A percentile compares a stretch with the other conserved stretches of the same genome.
These are phyloP conservation scores for Sebastes diaconus DNA, from an alignment of 2,797 vertebrate species.

Conservation along the genomic window DNA sequence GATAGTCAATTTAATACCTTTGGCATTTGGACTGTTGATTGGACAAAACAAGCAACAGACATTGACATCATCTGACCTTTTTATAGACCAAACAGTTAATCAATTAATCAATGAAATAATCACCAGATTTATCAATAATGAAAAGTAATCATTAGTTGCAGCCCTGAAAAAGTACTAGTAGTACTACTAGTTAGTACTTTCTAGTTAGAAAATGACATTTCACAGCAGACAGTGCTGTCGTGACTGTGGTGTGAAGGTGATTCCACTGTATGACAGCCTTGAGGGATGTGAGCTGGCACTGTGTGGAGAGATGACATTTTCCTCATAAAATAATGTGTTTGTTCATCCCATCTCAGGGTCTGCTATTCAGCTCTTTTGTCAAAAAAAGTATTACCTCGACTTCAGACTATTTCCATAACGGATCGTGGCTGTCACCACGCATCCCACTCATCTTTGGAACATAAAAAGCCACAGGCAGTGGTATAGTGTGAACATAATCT, in stretches of 20 bases:
- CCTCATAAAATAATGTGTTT: not conserved
- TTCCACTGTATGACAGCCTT: not conserved
- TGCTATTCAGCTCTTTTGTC: not conserved
- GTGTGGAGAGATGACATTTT: too few species aligned
- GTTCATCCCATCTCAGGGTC: not conserved
- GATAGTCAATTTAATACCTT: not conserved
- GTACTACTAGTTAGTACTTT: not conserved
- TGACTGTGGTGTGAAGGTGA: not conserved
- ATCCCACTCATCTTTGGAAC: not conserved
- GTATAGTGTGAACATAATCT: not conserved
- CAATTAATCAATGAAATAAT: not conserved
- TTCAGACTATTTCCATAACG: not conserved
- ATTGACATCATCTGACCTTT: not conserved
- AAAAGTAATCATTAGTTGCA: not conserved
- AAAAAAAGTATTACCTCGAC: not conserved
- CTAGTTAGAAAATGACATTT: not conserved
- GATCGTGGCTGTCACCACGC: not conserved
- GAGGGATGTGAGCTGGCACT: constrained; percentile 4
- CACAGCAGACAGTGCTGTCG: not conserved
- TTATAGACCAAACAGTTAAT: not conserved
- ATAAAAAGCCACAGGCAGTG: not conserved
- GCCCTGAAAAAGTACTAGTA: not conserved
- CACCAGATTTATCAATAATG: not conserved
- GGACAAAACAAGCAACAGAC: not conserved
- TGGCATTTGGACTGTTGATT: not conserved